Evolutionary conservation across 2,113 vertebrate genomes (phyloP), one percentile per base, ranked within the genome.

Genomic region (Puma concolor): DNA sequence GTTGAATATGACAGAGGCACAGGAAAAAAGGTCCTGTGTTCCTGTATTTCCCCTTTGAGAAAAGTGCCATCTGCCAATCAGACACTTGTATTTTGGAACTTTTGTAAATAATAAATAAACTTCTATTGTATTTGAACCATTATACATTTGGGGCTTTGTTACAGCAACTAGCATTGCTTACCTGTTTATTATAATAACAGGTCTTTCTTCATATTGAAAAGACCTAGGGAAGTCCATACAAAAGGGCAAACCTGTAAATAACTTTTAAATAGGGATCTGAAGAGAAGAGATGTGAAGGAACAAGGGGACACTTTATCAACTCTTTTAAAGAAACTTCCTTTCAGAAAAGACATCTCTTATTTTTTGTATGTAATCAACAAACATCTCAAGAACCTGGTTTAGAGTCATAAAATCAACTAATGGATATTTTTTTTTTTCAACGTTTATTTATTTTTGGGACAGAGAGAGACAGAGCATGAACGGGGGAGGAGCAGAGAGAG

Each of bases 341-440:
- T 91, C 38, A 81, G 14, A 94, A 82, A 64, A 29, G 23, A 38
- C 9, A 48, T 25, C 63, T 89, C 44, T 94, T 29, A 52, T 90
- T 83, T 96, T 93, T 93, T 96, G 31, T 69, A 54, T 88, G 38
- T 87, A 82, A 83, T 48, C 36, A 88, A 86, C 33, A 92, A 93
- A 94, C 0, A 67, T 27, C 41, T 91, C 31, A 97, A 72, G 16
- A 90, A 74, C 21, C 31, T 97, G 41, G 19, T n/a, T 66, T 94
- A 74, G 41, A 91, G 17, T 92, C 31, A 86, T 52, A 54, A 82
- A 80, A 69, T 57, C 31, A 2, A 81, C 29, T 25, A 66, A 38
- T 54, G 23, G 2, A n/a, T 88, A 89, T 86, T 94, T 92, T 5
- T n/a, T n/a, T n/a, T n/a, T n/a, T n/a, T n/a, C n/a, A n/a, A n/a